These are phyloP conservation scores for Mus spicilegus DNA, from an alignment of 2,113 vertebrate species.

Conservation along the genomic window DNA sequence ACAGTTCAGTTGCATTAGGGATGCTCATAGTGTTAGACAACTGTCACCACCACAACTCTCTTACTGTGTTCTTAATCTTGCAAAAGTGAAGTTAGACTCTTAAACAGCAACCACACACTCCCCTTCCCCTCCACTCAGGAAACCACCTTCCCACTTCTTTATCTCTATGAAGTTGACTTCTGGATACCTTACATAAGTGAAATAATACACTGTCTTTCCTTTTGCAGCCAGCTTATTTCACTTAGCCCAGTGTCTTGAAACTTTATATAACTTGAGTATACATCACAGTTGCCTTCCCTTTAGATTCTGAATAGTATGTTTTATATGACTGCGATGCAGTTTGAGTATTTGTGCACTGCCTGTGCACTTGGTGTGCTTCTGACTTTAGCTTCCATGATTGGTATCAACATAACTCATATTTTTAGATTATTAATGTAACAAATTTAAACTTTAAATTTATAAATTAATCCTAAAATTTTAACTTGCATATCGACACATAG, in stretches of 20 bases:
- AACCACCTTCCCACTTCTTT: not conserved
- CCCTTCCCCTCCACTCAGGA: not conserved
- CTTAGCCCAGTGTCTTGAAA: not conserved
- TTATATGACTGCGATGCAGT: not conserved
- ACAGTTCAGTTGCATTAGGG: not conserved
- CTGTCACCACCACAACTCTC: not conserved
- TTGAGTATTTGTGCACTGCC: not conserved
- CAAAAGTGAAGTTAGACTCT: not conserved
- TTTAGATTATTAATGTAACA: not conserved
- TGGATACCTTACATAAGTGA: not conserved
- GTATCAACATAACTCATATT: too few relatives aligned
- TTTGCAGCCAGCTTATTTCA: not conserved
- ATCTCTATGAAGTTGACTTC: not conserved
- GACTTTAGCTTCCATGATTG: not conserved
- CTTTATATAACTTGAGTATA: not conserved
- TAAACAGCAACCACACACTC: not conserved
- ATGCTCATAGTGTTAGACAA: not conserved
- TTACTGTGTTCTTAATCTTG: not conserved
- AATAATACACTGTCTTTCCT: not conserved
- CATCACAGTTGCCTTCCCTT: not conserved
- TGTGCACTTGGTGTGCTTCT: not conserved
- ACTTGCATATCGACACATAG: not conserved
- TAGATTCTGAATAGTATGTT: not conserved
- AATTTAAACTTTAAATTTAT: not conserved
- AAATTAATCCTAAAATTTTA: not conserved